Percentiles rank a stretch among this genome's conserved stretches.
phyloP scores from a whole-genome alignment of 2,797 vertebrate genomes.

The Lithobates pipiens region DNA sequence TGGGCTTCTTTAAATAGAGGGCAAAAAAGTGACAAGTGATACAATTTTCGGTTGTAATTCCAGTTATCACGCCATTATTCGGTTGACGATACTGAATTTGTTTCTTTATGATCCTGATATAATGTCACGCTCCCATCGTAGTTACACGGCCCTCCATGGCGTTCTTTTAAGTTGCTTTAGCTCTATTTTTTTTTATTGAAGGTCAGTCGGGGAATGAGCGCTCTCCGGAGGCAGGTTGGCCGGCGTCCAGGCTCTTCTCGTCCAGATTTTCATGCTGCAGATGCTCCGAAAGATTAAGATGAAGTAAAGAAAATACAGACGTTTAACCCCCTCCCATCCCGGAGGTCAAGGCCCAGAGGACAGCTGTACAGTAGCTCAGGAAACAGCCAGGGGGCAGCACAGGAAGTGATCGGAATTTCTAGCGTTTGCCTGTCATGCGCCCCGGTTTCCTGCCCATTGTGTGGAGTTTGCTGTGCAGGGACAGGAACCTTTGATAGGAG shows the following conservation, averaged over 20 bases:
- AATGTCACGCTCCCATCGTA: too few relatives aligned
- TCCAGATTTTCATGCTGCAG: neutral
- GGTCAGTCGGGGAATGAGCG: neutral
- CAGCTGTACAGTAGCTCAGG: slow-evolving; percentile 7
- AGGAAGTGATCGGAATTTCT: slow-evolving; percentile 21
- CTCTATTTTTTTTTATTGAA: too few relatives aligned
- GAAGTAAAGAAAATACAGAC: neutral
- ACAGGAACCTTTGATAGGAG: slow-evolving; percentile 69
- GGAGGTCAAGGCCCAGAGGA: slow-evolving; percentile 11
- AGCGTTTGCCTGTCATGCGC: slow-evolving; percentile 74
- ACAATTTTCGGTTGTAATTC: too few relatives aligned
- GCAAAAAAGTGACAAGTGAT: too few relatives aligned
- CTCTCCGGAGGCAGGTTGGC: neutral
- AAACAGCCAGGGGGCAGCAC: neutral
- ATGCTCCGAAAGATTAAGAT: neutral
- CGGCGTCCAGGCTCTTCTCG: neutral
- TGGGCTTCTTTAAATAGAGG: too few relatives aligned
- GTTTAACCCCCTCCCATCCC: neutral
- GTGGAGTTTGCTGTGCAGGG: slow-evolving; percentile 62
- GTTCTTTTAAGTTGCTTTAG: too few relatives aligned
- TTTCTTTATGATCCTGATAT: too few relatives aligned
- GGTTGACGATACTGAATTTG: too few relatives aligned
- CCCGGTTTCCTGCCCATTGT: slow-evolving; percentile 77
- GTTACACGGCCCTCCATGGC: too few relatives aligned
- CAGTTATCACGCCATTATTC: too few relatives aligned